These are phyloP conservation scores for Melanotus villosus DNA, from an alignment of 2,888 invertebrate species.

Conservation along the genomic window DNA sequence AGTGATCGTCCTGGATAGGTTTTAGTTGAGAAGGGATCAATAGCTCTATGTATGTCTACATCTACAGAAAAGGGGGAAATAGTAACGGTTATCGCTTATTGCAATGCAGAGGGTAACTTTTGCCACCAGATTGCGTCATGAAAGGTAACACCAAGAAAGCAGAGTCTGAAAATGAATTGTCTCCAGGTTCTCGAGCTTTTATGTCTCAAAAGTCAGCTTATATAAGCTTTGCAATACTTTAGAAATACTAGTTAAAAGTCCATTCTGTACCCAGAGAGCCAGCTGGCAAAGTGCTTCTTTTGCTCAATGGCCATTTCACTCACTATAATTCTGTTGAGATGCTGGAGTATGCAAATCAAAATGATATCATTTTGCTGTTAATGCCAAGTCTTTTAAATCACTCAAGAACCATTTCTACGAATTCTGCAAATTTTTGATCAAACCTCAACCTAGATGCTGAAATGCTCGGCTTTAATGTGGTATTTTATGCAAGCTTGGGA, in stretches of 20 bases:
- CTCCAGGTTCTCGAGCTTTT: conserved; percentile 48
- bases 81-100: neutral
- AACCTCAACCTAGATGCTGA: conserved; percentile 33
- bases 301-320: conserved; percentile 44
- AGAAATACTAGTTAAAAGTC: conserved; percentile 50
- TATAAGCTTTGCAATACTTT: conserved; percentile 52
- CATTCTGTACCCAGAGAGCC: conserved; percentile 37
- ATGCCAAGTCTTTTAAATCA: conserved; percentile 42
- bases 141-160: conserved; percentile 7
- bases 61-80: conserved; percentile 7
- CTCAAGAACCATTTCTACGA: conserved; percentile 34
- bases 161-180: conserved; percentile 50
- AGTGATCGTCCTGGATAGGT: neutral
- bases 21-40: neutral
- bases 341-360: conserved; percentile 51
- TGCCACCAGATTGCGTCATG: neutral
- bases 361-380: conserved; percentile 46
- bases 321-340: conserved; percentile 47
- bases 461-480: conserved; percentile 47
- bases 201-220: conserved; percentile 57
- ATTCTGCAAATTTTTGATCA: conserved; percentile 31
- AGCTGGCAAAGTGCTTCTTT: conserved; percentile 38
- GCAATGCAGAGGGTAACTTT: conserved; percentile 2
- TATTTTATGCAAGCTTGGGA: conserved; percentile 28
- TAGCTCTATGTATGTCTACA: conserved; percentile 1